Base-by-base conservation (phyloP, 2,888 invertebrate genomes). In the Leptodirus hochenwartii region DNA sequence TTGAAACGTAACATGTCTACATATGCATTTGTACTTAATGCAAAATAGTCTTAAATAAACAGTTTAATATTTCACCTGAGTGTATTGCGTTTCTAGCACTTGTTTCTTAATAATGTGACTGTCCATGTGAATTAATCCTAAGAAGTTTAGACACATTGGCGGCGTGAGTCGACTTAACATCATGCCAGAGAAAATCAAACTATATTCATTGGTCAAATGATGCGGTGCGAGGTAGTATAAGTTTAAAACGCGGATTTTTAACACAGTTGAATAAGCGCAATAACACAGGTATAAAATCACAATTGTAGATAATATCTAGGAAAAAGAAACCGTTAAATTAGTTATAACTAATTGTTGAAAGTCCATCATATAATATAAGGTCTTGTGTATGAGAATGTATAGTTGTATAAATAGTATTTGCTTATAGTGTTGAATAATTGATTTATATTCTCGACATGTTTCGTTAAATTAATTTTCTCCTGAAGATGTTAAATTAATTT, bases 171-270 rank as follows among this genome's bases (percentile, higher is more conserved):
- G 76, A 50, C 95, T 96, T 22, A 91, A 66, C 69, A 95, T 71
- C 96, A 96, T 95, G 32, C 98, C 98, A 42, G 90, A 88, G 61
- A 99, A 95, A 48, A 99, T 88, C 36, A 99, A 70, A 52, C 91
- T 93, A 61, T 98, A 93, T 51, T 96, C 96, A 51, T 96, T 93
- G 5, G 98, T 99, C 59, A 91, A 90, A 54, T 98, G 96, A 52
- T 95, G 82, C 0, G 93, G 85, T 4, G 96, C 95, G 41, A 99
- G 59, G 53, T 96, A 95, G 60, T 96, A 98, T 41, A 95, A 70
- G 61, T 96, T 96, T 25, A 98, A 68, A 16, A 99, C 73, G 30
- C 90, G 71, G 43, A 99, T 88, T 57, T 93, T 88, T 43, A 99
- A 75, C 22, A 99, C 84, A 0, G 96, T 98, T 14, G 90, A 96